These are phyloP conservation scores for Eulithis testata DNA, from an alignment of 2,888 invertebrate genomes.

Conservation along the genomic window DNA sequence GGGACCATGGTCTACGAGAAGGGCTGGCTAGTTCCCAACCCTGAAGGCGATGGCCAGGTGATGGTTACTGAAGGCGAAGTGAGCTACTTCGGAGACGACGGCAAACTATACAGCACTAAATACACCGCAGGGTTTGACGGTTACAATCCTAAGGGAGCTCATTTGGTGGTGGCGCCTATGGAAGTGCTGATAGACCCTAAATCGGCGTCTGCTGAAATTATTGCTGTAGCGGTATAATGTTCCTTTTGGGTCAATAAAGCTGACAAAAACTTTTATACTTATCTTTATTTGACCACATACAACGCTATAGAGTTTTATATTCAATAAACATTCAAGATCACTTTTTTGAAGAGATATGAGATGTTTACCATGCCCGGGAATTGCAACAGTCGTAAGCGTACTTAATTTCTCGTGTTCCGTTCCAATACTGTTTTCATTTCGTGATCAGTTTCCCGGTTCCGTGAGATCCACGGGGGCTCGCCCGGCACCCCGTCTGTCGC, in stretches of 20 bases:
- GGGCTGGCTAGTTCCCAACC: slow-evolving; percentile 52
- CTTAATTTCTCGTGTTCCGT: background rate
- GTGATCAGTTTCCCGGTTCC: slow-evolving; percentile 4
- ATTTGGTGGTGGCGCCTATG: slow-evolving; percentile 30
- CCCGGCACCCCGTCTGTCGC: slow-evolving; percentile 58
- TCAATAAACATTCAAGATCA: too few relatives aligned
- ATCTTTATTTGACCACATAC: too few relatives aligned
- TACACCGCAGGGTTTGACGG: slow-evolving; percentile 54
- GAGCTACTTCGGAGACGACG: slow-evolving; percentile 53
- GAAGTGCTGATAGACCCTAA: background rate
- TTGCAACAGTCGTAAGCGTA: background rate
- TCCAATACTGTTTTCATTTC: too few relatives aligned
- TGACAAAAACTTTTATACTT: too few relatives aligned
- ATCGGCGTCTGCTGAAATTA: too few relatives aligned
- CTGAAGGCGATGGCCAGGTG: slow-evolving; percentile 50
- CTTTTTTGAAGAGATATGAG: too few relatives aligned
- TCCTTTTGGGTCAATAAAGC: too few relatives aligned
- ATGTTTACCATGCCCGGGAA: too few relatives aligned
- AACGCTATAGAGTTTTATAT: too few relatives aligned
- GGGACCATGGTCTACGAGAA: slow-evolving; percentile 56
- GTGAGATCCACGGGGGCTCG: slow-evolving; percentile 67
- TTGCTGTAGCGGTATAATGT: background rate
- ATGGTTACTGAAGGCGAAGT: slow-evolving; percentile 56
- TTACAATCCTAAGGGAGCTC: slow-evolving; percentile 46
- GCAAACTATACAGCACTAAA: slow-evolving; percentile 50